Conservation (phyloP, 1,140 invertebrate genomes). For the Drosophila kurseongensis region DNA sequence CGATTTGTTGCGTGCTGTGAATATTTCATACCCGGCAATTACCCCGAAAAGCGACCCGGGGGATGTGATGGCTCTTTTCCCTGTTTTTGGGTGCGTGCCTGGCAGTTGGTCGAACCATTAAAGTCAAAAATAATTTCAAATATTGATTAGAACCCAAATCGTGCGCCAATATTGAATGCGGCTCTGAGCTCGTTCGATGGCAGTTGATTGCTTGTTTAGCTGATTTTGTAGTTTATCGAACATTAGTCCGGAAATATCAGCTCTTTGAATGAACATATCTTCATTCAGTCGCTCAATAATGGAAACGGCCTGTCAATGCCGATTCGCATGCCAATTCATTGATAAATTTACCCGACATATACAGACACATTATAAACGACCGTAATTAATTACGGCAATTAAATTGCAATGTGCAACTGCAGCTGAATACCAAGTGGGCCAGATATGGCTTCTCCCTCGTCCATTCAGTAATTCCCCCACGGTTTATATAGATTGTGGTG, state of each 20-base stretch:
- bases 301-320: constrained; percentile 17
- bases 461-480: neutral
- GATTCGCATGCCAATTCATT: constrained; percentile 56
- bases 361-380: constrained; percentile 30
- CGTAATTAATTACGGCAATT: constrained; percentile 64
- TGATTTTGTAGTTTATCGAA: constrained; percentile 34
- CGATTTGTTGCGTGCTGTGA: constrained; percentile 77
- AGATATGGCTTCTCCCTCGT: neutral
- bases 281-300: constrained; percentile 15
- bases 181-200: constrained; percentile 26
- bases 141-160: constrained; percentile 51
- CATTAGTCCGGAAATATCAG: constrained; percentile 1
- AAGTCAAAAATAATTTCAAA: constrained; percentile 78
- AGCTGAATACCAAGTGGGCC: constrained; percentile 46
- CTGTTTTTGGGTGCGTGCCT: constrained; percentile 48
- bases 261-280: constrained; percentile 3
- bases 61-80: constrained; percentile 14
- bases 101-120: constrained; percentile 40
- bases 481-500: constrained; percentile 2
- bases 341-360: constrained; percentile 27
- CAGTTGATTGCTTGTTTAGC: constrained; percentile 48
- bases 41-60: constrained; percentile 36
- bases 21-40: constrained; percentile 62
- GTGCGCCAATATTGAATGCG: constrained; percentile 49
- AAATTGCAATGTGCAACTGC: constrained; percentile 59